Base-by-base conservation (phyloP, 2,113 vertebrate genomes). In the Heterotis niloticus region DNA sequence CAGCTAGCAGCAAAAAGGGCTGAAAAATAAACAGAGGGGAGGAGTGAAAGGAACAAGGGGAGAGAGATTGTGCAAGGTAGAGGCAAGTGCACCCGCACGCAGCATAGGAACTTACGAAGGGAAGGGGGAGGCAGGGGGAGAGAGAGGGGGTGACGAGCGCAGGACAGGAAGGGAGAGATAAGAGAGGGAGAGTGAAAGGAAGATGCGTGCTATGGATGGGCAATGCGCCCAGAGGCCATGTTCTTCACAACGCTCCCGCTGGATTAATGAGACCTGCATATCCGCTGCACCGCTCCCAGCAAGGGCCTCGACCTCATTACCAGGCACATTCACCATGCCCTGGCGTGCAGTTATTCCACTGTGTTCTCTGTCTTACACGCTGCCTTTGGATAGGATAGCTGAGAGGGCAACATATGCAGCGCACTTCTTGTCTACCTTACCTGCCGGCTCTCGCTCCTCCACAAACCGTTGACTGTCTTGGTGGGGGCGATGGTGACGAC, bases 401-500 rank as follows among this genome's bases (percentile, higher is more conserved):
- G 60, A 62, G 60, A 62, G 20, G 60, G 60, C 14, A 62, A 62
- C 60, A 20, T 4, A 14, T 14, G 60, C 60, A 62, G 59, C 3
- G 18, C 59, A 14, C 59, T 4, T 62, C 20, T 20, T 20, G 20
- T 20, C 60, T 20, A 20, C 20, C 79, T 13, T 90, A 99, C 98
- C 95, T 98, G 95, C 28, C 97, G 94, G 82, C 94, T 93, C 83
- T 99, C 97, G 0, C 92, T 98, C 85, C 97, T 94, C 97, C 97
- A 99, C 64, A 98, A 92, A 64, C 97, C 96, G 23, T 99, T 99
- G 90, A 98, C 96, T 0, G 98, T 98, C 89, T 99, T 98, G 51
- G 97, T 99, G 13, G 98, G 98, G 83, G 98, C 98, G 29, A 99
- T 99, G 88, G 98, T 99, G 86, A 99, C 98, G 57, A 99, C 98